These are phyloP conservation scores for Morinoia aosen DNA, from an alignment of 2,888 invertebrate genomes.

Conservation along the genomic window DNA sequence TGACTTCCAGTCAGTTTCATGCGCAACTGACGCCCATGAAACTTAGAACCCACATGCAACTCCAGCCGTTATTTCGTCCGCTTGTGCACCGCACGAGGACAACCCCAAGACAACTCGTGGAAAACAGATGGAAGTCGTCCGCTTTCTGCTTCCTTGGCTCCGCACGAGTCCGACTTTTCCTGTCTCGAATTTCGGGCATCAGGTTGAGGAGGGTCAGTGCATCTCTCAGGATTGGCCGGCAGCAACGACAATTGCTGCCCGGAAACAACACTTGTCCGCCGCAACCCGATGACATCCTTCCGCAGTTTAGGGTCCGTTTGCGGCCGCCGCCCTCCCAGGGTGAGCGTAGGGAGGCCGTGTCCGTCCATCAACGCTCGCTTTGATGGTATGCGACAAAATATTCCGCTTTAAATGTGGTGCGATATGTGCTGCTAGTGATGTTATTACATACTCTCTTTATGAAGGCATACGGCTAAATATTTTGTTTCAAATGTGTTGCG, in stretches of 20 bases:
- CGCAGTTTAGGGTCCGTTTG: slow-evolving; percentile 32
- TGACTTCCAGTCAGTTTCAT: too few relatives aligned
- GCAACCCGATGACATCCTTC: slow-evolving; percentile 47
- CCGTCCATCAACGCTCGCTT: background rate
- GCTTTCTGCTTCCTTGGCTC: background rate
- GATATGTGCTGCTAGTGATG: background rate
- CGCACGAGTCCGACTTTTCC: slow-evolving; percentile 20
- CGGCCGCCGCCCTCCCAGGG: slow-evolving; percentile 19
- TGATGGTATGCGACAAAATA: background rate
- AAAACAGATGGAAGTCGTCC: slow-evolving; percentile 24
- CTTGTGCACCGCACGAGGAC: background rate
- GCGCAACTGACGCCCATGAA: background rate
- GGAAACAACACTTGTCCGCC: slow-evolving; percentile 46
- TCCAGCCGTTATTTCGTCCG: background rate
- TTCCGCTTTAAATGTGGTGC: background rate
- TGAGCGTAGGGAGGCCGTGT: background rate
- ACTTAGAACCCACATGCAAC: background rate
- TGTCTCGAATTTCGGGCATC: slow-evolving; percentile 42
- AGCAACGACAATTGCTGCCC: slow-evolving; percentile 29
- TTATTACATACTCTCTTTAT: too few relatives aligned
- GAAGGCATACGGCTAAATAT: too few relatives aligned
- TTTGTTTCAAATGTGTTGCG: too few relatives aligned
- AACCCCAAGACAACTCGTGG: background rate
- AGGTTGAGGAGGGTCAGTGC: slow-evolving; percentile 45
- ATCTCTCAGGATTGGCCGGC: slow-evolving; percentile 34